Base-by-base conservation (phyloP, 1,140 invertebrate species). In the Acromyrmex echinatior region DNA sequence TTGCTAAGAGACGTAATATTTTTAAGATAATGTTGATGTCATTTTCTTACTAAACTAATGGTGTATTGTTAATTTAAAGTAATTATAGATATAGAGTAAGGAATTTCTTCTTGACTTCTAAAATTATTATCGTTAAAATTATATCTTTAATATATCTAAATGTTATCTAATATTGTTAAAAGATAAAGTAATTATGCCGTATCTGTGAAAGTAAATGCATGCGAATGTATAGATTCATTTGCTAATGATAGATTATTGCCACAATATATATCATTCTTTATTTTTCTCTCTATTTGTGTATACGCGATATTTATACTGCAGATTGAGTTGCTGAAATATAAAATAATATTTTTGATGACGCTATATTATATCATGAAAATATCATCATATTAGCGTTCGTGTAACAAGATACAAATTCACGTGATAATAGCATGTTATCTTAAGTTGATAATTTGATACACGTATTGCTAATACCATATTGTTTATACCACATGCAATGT, bases 351-450 rank as follows among this genome's bases (percentile, higher is more conserved):
- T 3, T 58, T 76, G n/a, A 76, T 7, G 0, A 21, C 1, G n/a
- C 4, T 58, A 3, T 58, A 7, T 21, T 28, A 39, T 60, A 60
- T 21, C 25, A 18, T 18, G 4, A 56, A 58, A 58, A 58, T 58
- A 76, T 58, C 16, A 16, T 68, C 16, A 18, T 58, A 21, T 60
- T 76, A 39, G 12, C 6, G 7, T 21, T 58, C 12, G 0, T 31
- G 58, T 58, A 21, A 58, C 4, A 58, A 25, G 3, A 3, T 14
- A 35, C 12, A 28, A 74, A 28, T 76, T 60, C 53, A 76, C 6
- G 1, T 76, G 31, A 58, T 39, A 35, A 58, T 56, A n/a, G 51
- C 31, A 58, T 16, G 28, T 74, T 76, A 76, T 76, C 28, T 76
- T 7, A 0, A 18, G 3, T 9, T n/a, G 18, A 76, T 76, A 58